Evolutionary conservation across 2,113 vertebrate genomes (phyloP).

Genomic region (Marmota flaviventris): DNA sequence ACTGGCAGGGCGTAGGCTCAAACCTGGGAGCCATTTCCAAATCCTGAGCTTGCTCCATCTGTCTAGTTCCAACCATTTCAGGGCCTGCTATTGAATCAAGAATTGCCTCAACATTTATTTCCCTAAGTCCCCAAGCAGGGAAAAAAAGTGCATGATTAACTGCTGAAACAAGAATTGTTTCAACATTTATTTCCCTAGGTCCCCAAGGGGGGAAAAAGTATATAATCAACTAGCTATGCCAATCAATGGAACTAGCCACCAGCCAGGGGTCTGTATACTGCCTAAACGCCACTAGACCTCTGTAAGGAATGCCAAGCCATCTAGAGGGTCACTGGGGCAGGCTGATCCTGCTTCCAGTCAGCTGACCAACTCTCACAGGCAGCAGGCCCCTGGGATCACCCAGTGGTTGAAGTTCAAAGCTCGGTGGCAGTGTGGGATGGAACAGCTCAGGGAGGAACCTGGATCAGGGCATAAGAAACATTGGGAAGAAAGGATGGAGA

Average conservation of each 20-base stretch:
- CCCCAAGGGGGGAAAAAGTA: not conserved
- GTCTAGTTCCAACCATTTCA: not conserved
- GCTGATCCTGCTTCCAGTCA: not conserved
- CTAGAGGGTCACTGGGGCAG: not conserved
- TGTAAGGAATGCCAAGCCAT: not conserved
- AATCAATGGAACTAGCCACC: not conserved
- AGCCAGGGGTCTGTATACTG: not conserved
- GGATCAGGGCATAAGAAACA: not conserved
- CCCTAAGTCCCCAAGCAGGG: no score
- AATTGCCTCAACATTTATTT: not conserved
- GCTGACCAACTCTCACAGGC: not conserved
- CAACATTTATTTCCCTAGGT: not conserved
- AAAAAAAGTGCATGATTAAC: no score
- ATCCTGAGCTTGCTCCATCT: not conserved
- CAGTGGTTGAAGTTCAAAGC: not conserved
- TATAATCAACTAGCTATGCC: not conserved
- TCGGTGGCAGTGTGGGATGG: not conserved
- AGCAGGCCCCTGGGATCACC: not conserved
- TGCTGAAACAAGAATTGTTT: not conserved
- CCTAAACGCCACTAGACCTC: not conserved
- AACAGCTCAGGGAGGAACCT: not conserved
- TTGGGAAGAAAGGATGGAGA: not conserved
- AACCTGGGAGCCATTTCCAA: not conserved
- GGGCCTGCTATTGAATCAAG: not conserved
- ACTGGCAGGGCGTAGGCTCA: not conserved